phyloP scores from a whole-genome alignment of 2,113 vertebrate species.

The Vanacampus margaritifer region DNA sequence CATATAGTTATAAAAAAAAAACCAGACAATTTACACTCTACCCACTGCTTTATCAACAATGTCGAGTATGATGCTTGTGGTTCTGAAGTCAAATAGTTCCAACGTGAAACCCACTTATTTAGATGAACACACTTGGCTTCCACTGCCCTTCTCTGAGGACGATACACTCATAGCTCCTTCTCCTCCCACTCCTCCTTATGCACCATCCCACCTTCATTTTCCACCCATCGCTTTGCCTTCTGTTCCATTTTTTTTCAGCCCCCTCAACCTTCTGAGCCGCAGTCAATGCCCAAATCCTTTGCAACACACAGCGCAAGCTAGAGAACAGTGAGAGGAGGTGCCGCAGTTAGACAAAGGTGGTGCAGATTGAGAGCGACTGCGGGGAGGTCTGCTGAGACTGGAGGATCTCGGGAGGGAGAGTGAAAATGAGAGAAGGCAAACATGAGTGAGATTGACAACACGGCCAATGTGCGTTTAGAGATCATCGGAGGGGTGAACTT shows the following conservation, averaged over 20 bases:
- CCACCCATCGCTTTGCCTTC: conserved; percentile 27
- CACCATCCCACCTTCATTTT: conserved; percentile 38
- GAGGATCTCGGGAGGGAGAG: conserved; percentile 16
- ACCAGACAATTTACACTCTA: background rate
- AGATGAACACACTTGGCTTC: conserved; percentile 54
- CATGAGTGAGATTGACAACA: background rate
- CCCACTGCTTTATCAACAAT: background rate
- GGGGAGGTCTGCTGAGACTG: conserved; percentile 27
- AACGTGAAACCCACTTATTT: conserved; percentile 53
- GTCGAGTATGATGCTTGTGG: conserved; percentile 34
- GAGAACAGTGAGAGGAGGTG: conserved; percentile 25
- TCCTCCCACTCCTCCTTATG: conserved; percentile 35
- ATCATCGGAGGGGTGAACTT: too few relatives aligned
- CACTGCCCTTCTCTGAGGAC: conserved; percentile 54
- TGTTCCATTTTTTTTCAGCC: conserved; percentile 45
- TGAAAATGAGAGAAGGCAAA: conserved; percentile 17
- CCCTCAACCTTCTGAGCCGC: conserved; percentile 51
- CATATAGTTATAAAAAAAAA: too few relatives aligned
- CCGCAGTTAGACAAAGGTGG: conserved; percentile 28
- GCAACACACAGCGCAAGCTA: conserved; percentile 46
- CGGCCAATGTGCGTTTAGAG: background rate
- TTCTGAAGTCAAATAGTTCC: conserved; percentile 57
- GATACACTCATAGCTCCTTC: conserved; percentile 27
- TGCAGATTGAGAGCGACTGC: conserved; percentile 34
- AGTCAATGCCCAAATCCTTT: conserved; percentile 58